Evolutionary conservation across 2,797 vertebrate species (phyloP).

Genomic region (Pseudochromis fuscus): DNA sequence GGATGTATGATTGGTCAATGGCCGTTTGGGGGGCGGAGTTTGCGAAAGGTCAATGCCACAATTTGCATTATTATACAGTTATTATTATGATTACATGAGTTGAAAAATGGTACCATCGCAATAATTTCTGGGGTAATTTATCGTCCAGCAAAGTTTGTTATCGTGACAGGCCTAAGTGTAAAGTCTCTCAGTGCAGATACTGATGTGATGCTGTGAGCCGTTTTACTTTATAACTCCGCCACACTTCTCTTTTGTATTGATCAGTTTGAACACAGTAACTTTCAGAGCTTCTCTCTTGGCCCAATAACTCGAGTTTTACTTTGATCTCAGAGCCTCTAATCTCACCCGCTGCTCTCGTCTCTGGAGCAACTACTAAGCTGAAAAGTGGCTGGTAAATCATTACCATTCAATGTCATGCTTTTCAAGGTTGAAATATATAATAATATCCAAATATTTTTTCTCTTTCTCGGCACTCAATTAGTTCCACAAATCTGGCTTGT

Average conservation of each 20-base stretch:
- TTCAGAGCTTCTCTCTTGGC: background rate
- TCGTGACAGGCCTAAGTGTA: no score
- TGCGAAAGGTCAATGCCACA: no score
- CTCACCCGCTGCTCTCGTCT: background rate
- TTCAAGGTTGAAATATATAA: background rate
- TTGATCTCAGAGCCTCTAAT: constrained; percentile 6
- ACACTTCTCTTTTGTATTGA: background rate
- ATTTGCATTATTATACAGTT: no score
- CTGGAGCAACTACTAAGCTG: background rate
- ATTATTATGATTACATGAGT: no score
- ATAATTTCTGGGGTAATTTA: no score
- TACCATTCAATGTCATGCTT: background rate
- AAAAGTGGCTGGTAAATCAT: background rate
- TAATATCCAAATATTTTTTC: constrained; percentile 6
- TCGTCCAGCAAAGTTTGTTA: no score
- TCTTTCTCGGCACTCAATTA: constrained; percentile 40
- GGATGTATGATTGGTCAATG: no score
- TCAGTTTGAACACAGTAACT: background rate
- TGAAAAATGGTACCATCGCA: no score
- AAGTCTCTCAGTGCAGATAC: no score
- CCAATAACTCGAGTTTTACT: background rate
- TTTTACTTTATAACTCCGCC: background rate
- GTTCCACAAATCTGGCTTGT: constrained; percentile 41
- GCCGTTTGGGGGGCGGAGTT: no score
- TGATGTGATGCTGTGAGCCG: background rate